Evolutionary conservation across 2,797 vertebrate genomes (phyloP), one percentile per base, ranked within the genome.

Genomic region (Sebastes umbrosus): DNA sequence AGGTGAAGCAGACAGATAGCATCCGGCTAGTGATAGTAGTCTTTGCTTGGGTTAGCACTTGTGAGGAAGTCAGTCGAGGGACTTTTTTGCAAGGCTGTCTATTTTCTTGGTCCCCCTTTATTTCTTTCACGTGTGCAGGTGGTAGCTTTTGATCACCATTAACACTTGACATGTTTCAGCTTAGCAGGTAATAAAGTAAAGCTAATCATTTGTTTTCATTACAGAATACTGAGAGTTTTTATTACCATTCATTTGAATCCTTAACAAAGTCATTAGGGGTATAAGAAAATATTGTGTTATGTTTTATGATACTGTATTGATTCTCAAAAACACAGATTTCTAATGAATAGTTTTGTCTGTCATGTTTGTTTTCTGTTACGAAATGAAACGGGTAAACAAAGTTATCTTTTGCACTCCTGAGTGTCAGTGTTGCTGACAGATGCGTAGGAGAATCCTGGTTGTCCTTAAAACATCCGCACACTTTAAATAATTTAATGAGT

Each of bases 1-100:
- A 93, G 94, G 92, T 92, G 91, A 92, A 88, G 89, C 90, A 92
- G 92, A 93, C 89, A 86, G 93, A 95, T 94, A 89, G 92, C 85
- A 88, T 90, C 91, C 90, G 69, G 88, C 86, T 88, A 83, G 88
- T 88, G 92, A 93, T 87, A 90, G 87, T 75, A 75, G 86, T 84
- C 91, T 93, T 92, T 94, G 93, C 93, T 93, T 90, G 83, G 85
- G 88, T 91, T 92, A 87, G 93, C 93, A 93, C 87, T 94, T 90
- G 87, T 82, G 65, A 77, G 60, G 73, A 85, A 88, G 83, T 90
- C 69, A 36, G 80, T 75, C 27, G 76, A 89, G 72, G 64, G 72
- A 77, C 67, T 89, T 85, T 57, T 57, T 57, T 52, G 75, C 84
- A 73, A 20, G 75, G 31, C 62, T 80, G 75, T 89, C 84, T 69